phyloP scores from a whole-genome alignment of 2,888 invertebrate genomes.

The Diaprepes abbreviatus region DNA sequence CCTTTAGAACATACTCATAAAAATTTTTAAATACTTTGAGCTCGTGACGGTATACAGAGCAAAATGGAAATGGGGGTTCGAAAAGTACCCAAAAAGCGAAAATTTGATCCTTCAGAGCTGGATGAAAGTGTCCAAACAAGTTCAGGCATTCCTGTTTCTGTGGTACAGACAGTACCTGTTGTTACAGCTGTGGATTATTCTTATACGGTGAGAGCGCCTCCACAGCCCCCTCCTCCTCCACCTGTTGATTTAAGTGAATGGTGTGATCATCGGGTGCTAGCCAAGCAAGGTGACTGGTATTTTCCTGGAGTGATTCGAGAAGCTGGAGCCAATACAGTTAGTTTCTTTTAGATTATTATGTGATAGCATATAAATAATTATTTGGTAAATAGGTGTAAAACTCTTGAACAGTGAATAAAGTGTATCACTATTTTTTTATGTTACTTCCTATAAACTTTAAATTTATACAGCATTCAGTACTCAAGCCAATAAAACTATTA shows the following conservation, averaged over 20 bases:
- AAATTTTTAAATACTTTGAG: constrained; percentile 12
- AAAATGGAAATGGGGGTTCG: constrained; percentile 72
- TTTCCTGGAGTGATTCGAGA: constrained; percentile 90
- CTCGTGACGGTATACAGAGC: constrained; percentile 34
- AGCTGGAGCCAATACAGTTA: constrained; percentile 75
- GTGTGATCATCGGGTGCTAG: constrained; percentile 92
- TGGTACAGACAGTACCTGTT: constrained; percentile 63
- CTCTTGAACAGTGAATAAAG: no score
- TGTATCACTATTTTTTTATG: no score
- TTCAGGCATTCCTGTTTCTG: constrained; percentile 63
- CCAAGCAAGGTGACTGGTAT: constrained; percentile 85
- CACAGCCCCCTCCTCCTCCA: constrained; percentile 23
- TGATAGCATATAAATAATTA: no score
- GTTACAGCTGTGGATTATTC: constrained; percentile 65
- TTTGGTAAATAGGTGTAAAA: no score
- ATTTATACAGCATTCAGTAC: no score
- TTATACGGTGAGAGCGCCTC: constrained; percentile 54
- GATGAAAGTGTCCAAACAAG: constrained; percentile 70
- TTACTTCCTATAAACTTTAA: no score
- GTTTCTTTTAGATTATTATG: constrained; percentile 49
- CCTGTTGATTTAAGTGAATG: constrained; percentile 90
- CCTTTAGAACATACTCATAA: constrained; percentile 58
- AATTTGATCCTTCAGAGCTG: constrained; percentile 84
- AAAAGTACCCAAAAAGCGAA: constrained; percentile 94
- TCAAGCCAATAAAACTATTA: no score